Evolutionary conservation across 2,797 vertebrate genomes (phyloP).

Genomic region (Brachymystax lenok): DNA sequence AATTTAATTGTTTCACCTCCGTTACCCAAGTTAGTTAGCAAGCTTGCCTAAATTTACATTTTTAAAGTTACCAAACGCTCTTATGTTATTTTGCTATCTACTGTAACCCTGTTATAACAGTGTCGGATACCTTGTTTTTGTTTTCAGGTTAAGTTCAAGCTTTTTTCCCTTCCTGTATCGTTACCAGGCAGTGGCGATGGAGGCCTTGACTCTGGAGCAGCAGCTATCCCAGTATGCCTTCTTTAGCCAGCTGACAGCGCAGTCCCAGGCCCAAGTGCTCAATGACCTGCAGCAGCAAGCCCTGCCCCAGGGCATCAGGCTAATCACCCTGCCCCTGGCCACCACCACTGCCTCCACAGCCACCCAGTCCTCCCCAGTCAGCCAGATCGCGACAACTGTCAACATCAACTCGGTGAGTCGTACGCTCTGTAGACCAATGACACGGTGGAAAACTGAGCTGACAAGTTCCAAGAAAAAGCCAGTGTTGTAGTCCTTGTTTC

Average conservation of each 20-base stretch:
- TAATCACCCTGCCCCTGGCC: constrained; percentile 84
- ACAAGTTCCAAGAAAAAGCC: neutral
- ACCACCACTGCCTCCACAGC: constrained; percentile 80
- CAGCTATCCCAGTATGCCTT: constrained; percentile 92
- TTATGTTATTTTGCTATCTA: too few species aligned
- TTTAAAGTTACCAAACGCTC: too few species aligned
- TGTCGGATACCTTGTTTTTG: neutral
- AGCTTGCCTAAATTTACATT: too few species aligned
- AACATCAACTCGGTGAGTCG: constrained; percentile 89
- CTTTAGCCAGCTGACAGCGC: constrained; percentile 86
- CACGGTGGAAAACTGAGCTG: neutral
- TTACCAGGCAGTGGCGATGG: constrained; percentile 83
- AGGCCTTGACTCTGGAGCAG: constrained; percentile 90
- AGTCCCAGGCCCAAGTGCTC: constrained; percentile 77
- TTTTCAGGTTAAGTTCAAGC: neutral
- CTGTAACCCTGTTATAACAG: neutral
- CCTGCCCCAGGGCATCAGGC: constrained; percentile 81
- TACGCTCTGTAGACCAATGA: neutral
- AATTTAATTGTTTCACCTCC: too few species aligned
- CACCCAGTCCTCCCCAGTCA: constrained; percentile 86
- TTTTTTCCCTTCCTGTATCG: neutral
- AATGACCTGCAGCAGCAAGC: constrained; percentile 72
- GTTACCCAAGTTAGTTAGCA: too few species aligned
- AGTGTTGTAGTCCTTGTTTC: neutral
- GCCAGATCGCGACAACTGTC: constrained; percentile 82